phyloP scores from a whole-genome alignment of 2,888 invertebrate species.

The Synanthedon tipuliformis region DNA sequence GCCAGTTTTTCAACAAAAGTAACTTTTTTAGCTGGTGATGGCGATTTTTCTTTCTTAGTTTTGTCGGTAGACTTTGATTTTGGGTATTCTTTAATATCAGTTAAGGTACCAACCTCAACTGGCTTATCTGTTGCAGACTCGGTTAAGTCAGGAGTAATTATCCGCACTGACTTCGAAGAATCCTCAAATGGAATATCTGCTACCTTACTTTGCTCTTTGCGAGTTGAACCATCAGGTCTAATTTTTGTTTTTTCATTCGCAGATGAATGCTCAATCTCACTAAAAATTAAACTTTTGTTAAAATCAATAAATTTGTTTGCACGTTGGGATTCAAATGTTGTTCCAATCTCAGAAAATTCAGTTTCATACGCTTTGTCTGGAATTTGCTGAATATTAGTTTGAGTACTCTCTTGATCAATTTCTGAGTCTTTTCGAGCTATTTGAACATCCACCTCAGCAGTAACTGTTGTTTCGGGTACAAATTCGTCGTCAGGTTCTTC shows the following conservation, averaged over 20 bases:
- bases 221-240: constrained; percentile 12
- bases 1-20: constrained; percentile 8
- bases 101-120: neutral
- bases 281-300: constrained; percentile 7
- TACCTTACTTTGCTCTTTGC: constrained; percentile 4
- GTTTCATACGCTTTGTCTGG: neutral
- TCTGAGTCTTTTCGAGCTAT: constrained; percentile 11
- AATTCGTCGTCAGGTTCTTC: constrained; percentile 43
- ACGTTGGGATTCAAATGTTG: neutral
- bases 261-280: constrained; percentile 8
- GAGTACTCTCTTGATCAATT: neutral
- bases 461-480: constrained; percentile 32
- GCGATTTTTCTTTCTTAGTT: constrained; percentile 7
- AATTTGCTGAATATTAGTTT: neutral
- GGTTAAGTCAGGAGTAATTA: neutral
- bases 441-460: constrained; percentile 33
- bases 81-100: neutral
- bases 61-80: neutral
- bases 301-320: constrained; percentile 4
- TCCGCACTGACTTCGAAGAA: neutral
- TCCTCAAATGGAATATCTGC: neutral
- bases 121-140: neutral
- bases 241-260: constrained; percentile 2
- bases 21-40: constrained; percentile 6
- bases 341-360: constrained; percentile 2